Evolutionary conservation across 2,888 invertebrate species (phyloP), one percentile per base, ranked within the genome.

Genomic region (Drosophila falleni): DNA sequence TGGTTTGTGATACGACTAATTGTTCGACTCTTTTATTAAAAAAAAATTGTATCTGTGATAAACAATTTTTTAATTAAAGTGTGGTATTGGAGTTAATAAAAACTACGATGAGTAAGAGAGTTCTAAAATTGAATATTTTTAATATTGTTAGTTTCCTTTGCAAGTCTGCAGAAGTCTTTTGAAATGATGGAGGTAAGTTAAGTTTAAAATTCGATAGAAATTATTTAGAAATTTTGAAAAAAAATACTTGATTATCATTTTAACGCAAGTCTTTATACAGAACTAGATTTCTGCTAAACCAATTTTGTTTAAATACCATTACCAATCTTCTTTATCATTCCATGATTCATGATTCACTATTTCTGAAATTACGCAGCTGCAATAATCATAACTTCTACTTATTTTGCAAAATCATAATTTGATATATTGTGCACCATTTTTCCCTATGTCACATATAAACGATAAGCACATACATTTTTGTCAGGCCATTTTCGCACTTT

Each of bases 401-500:
- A 60, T 4, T 3, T 5, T 16, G n/a, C 19, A 15, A 50, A 61
- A 51, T 47, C 47, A 66, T 50, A 70, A 55, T 55, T 60, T 78
- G 68, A 74, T 71, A 69, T 64, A 59, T 65, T 51, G 10, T 42
- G 23, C 26, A 29, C 46, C 11, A 42, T 29, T 13, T 55, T 41
- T 23, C 39, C 11, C 35, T 39, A 13, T 8, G 19, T 47, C 42
- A 44, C 41, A 59, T 56, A 75, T 63, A 68, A 79, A 79, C 65
- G 81, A 66, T 58, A 49, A 35, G 39, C 26, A 50, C 31, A 53
- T 54, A 58, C 23, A 74, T 61, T 80, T 74, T 68, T 80, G 79
- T 80, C 79, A 79, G 68, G 13, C 71, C 60, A 77, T 80, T 77
- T 73, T 33, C 42, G 29, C 31, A 66, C 44, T 37, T 13, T 51